phyloP scores from a whole-genome alignment of 2,797 vertebrate species.

The Enteromius viviparus region DNA sequence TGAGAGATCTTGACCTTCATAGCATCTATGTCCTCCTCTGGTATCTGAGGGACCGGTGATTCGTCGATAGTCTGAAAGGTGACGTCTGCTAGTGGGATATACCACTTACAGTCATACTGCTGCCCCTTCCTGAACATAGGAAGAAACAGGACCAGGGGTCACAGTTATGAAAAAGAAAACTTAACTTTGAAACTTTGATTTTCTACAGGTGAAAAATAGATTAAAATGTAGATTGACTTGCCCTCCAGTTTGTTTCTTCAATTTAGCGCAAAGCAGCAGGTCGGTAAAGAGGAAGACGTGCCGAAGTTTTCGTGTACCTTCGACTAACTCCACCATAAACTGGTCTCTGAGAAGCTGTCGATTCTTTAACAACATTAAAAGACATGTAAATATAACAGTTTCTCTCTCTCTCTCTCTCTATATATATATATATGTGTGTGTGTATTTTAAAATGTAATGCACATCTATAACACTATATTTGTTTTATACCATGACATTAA shows the following conservation, averaged over 20 bases:
- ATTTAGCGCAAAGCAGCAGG: slow-evolving; percentile 94
- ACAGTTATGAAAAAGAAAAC: not conserved
- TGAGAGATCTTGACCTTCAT: slow-evolving; percentile 98
- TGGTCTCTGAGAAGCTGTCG: slow-evolving; percentile 97
- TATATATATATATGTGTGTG: not conserved
- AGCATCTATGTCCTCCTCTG: slow-evolving; percentile 93
- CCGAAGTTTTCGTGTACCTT: slow-evolving; percentile 93
- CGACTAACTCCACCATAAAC: slow-evolving; percentile 98
- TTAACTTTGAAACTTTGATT: not conserved
- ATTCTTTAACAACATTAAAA: slow-evolving; percentile 73
- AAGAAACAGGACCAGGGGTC: not conserved
- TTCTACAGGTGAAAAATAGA: not conserved
- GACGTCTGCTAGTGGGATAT: slow-evolving; percentile 93
- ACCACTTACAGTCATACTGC: slow-evolving; percentile 98
- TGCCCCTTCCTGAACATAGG: slow-evolving; percentile 89
- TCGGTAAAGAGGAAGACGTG: slow-evolving; percentile 97
- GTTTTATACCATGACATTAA: not conserved
- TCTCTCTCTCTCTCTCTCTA: not conserved
- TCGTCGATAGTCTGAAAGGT: slow-evolving; percentile 94
- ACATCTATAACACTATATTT: not conserved
- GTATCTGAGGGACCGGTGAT: slow-evolving; percentile 86
- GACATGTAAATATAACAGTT: not conserved
- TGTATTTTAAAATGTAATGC: not conserved
- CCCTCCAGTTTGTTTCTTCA: slow-evolving; percentile 98
- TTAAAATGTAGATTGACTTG: slow-evolving; percentile 67